Evolutionary conservation across 2,113 vertebrate species (phyloP).

Genomic region (Crotophaga sulcirostris): DNA sequence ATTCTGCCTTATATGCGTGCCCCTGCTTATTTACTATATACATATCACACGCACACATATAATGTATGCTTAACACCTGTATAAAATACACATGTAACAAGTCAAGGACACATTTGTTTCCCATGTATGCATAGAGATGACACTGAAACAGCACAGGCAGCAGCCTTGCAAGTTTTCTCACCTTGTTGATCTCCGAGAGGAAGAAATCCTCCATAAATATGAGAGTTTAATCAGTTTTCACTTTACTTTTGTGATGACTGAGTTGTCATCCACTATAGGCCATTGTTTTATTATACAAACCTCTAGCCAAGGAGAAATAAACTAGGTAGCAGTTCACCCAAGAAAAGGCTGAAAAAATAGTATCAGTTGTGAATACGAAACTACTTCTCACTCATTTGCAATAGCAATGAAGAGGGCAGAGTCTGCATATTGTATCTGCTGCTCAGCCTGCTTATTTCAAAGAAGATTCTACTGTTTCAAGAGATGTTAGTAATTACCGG

Average conservation of each 20-base stretch:
- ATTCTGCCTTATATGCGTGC: background rate
- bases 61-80: background rate
- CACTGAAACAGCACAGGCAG: background rate
- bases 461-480: background rate
- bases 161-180: background rate
- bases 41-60: background rate
- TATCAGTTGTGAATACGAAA: background rate
- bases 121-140: background rate
- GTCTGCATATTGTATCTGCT: background rate
- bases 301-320: background rate
- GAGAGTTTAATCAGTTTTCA: background rate
- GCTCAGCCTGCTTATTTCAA: background rate
- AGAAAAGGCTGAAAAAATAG: background rate
- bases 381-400: background rate
- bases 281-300: background rate
- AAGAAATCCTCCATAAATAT: background rate
- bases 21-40: background rate
- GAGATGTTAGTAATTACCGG: background rate
- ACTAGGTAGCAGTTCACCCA: background rate
- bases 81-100: background rate
- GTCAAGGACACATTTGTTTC: background rate
- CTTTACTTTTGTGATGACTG: background rate
- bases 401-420: background rate
- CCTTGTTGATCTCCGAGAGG: background rate
- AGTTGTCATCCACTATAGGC: background rate